Conservation (phyloP, 2,113 vertebrate species). For the Zootoca vivipara region DNA sequence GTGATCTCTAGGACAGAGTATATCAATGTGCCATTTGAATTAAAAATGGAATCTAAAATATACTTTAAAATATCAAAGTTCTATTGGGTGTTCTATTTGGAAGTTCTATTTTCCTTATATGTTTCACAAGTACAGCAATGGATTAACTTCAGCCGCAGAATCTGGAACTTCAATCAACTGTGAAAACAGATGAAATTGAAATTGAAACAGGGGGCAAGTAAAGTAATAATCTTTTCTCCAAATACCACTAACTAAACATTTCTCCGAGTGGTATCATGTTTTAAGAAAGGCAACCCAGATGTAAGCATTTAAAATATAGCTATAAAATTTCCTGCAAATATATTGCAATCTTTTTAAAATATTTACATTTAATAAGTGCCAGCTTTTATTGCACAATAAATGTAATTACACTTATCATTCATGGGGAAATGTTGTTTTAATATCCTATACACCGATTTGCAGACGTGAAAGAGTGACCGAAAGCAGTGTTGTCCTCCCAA, state of each 20-base stretch:
- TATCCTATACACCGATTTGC: slow-evolving; percentile 74
- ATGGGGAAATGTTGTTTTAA: slow-evolving; percentile 79
- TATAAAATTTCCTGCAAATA: slow-evolving; percentile 79
- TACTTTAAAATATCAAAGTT: not conserved
- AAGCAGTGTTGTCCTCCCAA: slow-evolving; percentile 61
- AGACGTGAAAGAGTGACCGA: slow-evolving; percentile 74
- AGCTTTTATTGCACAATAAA: slow-evolving; percentile 73
- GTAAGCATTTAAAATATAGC: slow-evolving; percentile 79
- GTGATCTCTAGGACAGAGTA: not conserved
- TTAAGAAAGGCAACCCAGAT: slow-evolving; percentile 80
- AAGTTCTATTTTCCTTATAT: slow-evolving; percentile 54
- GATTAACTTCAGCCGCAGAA: slow-evolving; percentile 54
- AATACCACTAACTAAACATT: slow-evolving; percentile 76
- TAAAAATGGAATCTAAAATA: not conserved
- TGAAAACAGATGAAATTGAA: slow-evolving; percentile 68
- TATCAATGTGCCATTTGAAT: not conserved
- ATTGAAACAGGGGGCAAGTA: slow-evolving; percentile 63
- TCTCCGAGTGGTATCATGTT: slow-evolving; percentile 66
- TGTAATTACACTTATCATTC: slow-evolving; percentile 81
- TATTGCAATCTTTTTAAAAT: slow-evolving; percentile 83
- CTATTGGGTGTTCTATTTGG: not conserved
- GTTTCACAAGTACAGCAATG: slow-evolving; percentile 38
- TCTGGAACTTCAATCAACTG: slow-evolving; percentile 66
- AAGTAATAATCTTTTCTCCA: slow-evolving; percentile 69
- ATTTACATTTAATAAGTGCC: slow-evolving; percentile 83